These are phyloP conservation scores for Ormia ochracea DNA, from an alignment of 2,888 invertebrate genomes.

Conservation along the genomic window DNA sequence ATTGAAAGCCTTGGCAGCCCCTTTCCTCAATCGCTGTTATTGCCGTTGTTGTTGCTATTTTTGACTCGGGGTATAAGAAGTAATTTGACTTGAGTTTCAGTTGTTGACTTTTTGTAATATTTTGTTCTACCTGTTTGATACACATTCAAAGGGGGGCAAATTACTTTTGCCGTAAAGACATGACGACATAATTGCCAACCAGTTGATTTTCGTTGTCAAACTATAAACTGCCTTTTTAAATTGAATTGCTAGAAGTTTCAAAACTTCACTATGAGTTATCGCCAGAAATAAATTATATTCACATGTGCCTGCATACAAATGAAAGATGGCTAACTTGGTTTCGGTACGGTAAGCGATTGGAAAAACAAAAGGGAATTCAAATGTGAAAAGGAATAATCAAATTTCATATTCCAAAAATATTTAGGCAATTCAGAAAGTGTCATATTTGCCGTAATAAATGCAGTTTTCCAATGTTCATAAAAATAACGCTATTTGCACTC, in stretches of 20 bases:
- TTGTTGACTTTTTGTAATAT: slow-evolving; percentile 57
- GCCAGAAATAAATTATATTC: no score
- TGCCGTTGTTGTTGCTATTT: background rate
- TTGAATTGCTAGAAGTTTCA: background rate
- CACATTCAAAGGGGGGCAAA: slow-evolving; percentile 6
- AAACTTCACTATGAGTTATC: background rate
- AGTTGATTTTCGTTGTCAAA: slow-evolving; percentile 19
- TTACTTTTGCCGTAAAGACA: slow-evolving; percentile 16
- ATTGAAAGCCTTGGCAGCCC: slow-evolving; percentile 8
- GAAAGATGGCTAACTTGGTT: no score
- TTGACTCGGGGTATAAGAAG: slow-evolving; percentile 15
- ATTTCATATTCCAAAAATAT: no score
- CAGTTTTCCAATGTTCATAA: no score
- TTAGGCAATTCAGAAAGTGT: no score
- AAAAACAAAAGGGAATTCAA: no score
- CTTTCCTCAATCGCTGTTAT: background rate
- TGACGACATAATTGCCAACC: slow-evolving; percentile 45
- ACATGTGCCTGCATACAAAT: no score
- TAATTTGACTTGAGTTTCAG: slow-evolving; percentile 51
- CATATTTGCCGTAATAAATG: no score
- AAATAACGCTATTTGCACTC: no score
- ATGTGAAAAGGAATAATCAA: no score
- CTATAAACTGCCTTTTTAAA: background rate
- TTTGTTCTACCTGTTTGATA: slow-evolving; percentile 45
- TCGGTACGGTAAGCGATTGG: no score